Evolutionary conservation across 1,140 invertebrate species (phyloP).

Genomic region (Drosophila sp.): DNA sequence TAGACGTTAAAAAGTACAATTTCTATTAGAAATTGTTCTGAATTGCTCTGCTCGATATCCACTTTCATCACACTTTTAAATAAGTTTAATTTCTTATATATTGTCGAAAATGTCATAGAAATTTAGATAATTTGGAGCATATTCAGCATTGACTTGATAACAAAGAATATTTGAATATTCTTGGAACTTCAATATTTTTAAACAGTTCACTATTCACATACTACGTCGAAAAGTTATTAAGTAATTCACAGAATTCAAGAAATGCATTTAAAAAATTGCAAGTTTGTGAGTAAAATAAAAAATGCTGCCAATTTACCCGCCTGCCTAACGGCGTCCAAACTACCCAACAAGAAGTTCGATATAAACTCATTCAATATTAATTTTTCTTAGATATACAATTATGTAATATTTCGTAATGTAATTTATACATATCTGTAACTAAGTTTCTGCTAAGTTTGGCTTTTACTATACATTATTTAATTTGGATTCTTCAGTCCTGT

Average conservation of each 20-base stretch:
- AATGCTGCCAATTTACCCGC: constrained; percentile 47
- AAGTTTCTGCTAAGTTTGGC: neutral
- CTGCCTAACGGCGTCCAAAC: constrained; percentile 35
- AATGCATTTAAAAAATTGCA: constrained; percentile 35
- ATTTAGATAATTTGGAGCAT: constrained; percentile 2
- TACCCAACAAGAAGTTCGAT: constrained; percentile 37
- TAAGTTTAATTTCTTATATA: no score
- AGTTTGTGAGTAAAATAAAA: constrained; percentile 17
- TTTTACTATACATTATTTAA: no score
- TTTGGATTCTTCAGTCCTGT: neutral
- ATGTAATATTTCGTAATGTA: neutral
- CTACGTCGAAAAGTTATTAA: neutral
- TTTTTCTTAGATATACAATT: neutral
- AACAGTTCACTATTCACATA: neutral
- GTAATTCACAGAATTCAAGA: neutral
- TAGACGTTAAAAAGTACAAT: no score
- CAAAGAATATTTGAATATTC: no score
- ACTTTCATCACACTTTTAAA: no score
- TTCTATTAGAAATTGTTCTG: no score
- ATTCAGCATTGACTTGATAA: no score
- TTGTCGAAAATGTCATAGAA: no score
- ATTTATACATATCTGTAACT: constrained; percentile 8
- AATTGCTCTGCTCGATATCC: neutral
- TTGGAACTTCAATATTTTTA: neutral
- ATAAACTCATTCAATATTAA: neutral